Evolutionary conservation across 23 tunicate species (phyloP), one percentile per base, ranked within the genome.

Genomic region (Ascidia mentula): DNA sequence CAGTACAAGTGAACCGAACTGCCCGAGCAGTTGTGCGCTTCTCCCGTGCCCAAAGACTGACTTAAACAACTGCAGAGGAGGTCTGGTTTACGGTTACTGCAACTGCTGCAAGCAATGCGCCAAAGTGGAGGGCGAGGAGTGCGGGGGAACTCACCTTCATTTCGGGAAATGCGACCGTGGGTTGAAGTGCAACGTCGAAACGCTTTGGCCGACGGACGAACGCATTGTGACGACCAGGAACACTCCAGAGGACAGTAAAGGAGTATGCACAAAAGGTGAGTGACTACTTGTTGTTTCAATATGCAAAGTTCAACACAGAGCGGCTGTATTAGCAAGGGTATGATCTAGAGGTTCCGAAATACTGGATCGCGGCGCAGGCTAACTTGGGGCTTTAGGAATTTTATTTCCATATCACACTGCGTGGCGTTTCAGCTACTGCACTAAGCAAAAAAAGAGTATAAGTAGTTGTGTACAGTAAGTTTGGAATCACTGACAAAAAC

Each of bases 101-200:
- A 46, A 46, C 30, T 81, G 85, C 69, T 81, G 85, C 69, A 28
- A 45, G 46, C 35, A 30, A 32, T 81, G 85, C 65, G 85, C 85
- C 30, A 81, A 72, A 32, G 32, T 81, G 36, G 85, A 38, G 32
- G 85, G 78, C 18, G 85, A 81, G 60, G 69, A 42, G 45, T 81
- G 85, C 53, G 85, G 85, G 20, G 85, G 85, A 0, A 37, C n/a
- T 0, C 77, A 81, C 7, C 38, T 31, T 8, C 72, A 81, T 28
- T 76, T 81, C 37, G 85, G 85, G 0, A 81, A 42, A 40, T 81
- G 85, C 59, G 85, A 81, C 78, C 36, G 4, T 0, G 85, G 85
- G 18, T 36, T 81, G 22, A 38, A 30, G 20, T 81, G 85, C 60
- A 76, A 42, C 13, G 36, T 59, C 31, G 70, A 40, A 9, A 26